phyloP scores from a whole-genome alignment of 2,797 vertebrate genomes.

The Nannoperca obscura region DNA sequence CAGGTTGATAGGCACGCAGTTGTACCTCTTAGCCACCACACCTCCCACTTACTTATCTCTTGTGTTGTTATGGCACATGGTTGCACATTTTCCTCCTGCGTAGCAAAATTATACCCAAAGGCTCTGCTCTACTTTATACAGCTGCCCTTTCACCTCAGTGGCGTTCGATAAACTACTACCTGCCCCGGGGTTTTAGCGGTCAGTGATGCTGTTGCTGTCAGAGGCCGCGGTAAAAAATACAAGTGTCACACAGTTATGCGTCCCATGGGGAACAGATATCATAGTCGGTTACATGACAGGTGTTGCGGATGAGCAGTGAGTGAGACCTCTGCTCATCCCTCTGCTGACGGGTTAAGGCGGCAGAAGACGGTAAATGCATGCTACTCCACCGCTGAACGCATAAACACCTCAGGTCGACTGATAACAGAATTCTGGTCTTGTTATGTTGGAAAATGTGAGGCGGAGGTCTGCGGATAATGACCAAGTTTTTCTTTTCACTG shows the following conservation, averaged over 20 bases:
- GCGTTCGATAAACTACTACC: conserved; percentile 53
- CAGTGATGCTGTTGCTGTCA: conserved; percentile 60
- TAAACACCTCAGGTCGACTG: conserved; percentile 16
- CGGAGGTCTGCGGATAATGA: neutral
- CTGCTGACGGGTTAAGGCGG: conserved; percentile 44
- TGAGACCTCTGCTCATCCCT: conserved; percentile 63
- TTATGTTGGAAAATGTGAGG: neutral
- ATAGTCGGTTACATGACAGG: conserved; percentile 72
- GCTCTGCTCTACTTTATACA: conserved; percentile 20
- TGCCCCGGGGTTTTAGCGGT: conserved; percentile 51
- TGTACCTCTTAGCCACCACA: no score
- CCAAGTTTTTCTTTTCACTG: neutral
- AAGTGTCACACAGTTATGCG: conserved; percentile 58
- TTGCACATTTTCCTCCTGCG: neutral
- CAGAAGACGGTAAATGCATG: neutral
- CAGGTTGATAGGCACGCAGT: no score
- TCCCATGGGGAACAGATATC: conserved; percentile 69
- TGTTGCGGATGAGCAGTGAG: conserved; percentile 62
- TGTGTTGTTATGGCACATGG: neutral
- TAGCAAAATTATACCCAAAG: neutral
- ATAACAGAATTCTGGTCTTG: neutral
- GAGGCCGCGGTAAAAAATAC: conserved; percentile 60
- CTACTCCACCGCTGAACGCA: neutral
- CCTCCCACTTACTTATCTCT: conserved; percentile 3
- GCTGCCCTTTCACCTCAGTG: conserved; percentile 52